phyloP scores from a whole-genome alignment of 2,797 vertebrate genomes.

The Melanotaenia boesemani region DNA sequence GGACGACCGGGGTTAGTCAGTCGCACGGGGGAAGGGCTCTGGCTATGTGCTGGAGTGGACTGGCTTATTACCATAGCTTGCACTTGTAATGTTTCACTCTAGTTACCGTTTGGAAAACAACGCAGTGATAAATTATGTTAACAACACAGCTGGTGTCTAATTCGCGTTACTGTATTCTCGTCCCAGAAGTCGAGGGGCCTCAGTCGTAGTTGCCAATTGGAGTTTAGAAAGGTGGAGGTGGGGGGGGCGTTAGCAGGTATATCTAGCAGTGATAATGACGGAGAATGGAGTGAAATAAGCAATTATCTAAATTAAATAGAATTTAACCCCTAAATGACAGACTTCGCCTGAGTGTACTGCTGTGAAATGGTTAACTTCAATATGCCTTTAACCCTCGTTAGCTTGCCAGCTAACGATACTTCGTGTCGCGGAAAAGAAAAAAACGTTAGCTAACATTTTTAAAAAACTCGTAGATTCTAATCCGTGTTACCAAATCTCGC shows the following conservation, averaged over 20 bases:
- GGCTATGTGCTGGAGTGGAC: conserved; percentile 64
- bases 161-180: not conserved
- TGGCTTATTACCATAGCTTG: conserved; percentile 15
- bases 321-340: accelerated
- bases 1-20: conserved; percentile 38
- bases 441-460: conserved; percentile 30
- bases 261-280: not conserved
- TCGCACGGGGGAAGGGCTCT: conserved; percentile 58
- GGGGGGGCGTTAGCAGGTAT: conserved; percentile 28
- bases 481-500: conserved; percentile 16
- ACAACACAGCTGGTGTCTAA: accelerated
- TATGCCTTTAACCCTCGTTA: conserved; percentile 22
- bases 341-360: not conserved
- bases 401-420: conserved; percentile 41
- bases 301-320: accelerated
- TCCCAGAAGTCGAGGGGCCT: conserved; percentile 50
- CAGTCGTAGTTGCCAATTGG: conserved; percentile 21
- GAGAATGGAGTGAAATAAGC: too few species aligned
- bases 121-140: accelerated
- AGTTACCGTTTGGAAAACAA: accelerated
- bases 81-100: not conserved
- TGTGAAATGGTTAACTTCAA: conserved; percentile 3
- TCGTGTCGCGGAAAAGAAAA: conserved; percentile 39
- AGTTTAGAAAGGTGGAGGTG: not conserved
- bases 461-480: not conserved